phyloP scores from a whole-genome alignment of 2,888 invertebrate genomes.

The Tenthredo notha region DNA sequence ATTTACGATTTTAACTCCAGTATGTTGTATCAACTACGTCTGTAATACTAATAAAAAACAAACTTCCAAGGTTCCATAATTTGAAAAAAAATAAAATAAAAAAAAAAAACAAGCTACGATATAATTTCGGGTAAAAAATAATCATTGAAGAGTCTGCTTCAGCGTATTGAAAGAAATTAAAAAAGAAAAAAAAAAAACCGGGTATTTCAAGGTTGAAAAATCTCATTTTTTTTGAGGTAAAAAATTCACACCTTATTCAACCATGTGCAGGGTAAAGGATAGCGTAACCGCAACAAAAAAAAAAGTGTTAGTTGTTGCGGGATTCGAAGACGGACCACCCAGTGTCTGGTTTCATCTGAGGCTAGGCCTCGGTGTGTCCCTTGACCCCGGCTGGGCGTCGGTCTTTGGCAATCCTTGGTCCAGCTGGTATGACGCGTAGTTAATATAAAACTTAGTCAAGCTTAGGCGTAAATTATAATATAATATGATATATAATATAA shows the following conservation, averaged over 20 bases:
- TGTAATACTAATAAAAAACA: neutral
- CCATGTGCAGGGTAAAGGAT: neutral
- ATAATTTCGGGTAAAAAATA: neutral
- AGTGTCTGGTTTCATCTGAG: constrained; percentile 34
- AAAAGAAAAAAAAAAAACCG: neutral
- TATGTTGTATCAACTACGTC: neutral
- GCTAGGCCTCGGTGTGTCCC: constrained; percentile 39
- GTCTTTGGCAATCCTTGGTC: constrained; percentile 16
- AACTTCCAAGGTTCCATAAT: neutral
- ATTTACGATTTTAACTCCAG: constrained; percentile 39
- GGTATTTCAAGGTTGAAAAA: neutral
- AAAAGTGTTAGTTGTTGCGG: constrained; percentile 33
- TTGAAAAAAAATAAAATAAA: too few relatives aligned
- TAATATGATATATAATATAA: neutral
- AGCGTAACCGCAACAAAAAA: neutral
- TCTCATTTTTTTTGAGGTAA: neutral
- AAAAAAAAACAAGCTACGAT: neutral
- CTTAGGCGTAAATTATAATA: neutral
- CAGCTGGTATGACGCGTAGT: neutral
- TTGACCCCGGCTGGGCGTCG: constrained; percentile 47
- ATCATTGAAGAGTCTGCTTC: neutral
- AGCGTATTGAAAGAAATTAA: neutral
- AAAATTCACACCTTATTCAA: neutral
- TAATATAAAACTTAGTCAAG: neutral
- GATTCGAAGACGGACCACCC: constrained; percentile 42